These are phyloP conservation scores for Griposia aprilina DNA, from an alignment of 2,888 invertebrate species.

Conservation along the genomic window DNA sequence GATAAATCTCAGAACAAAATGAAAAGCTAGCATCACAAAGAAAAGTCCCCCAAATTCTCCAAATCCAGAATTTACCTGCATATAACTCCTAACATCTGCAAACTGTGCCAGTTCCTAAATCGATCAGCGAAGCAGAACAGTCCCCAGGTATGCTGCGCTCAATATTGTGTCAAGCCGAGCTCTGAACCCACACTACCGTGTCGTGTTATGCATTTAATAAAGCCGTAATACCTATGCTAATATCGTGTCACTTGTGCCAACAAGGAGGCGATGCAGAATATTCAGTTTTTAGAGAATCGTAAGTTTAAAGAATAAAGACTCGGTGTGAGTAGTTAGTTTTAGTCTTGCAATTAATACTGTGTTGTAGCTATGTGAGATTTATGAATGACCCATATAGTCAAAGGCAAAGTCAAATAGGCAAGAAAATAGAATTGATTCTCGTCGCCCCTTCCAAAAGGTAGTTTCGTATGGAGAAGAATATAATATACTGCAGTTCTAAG, in stretches of 20 bases:
- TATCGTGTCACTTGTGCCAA: constrained; percentile 41
- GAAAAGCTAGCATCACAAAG: not conserved
- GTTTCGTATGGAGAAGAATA: too few species aligned
- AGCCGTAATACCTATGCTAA: constrained; percentile 66
- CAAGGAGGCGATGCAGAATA: constrained; percentile 26
- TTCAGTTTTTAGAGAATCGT: not conserved
- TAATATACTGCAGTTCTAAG: too few species aligned
- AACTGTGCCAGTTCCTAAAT: constrained; percentile 33
- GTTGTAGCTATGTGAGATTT: too few species aligned
- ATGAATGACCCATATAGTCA: too few species aligned
- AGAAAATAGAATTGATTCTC: too few species aligned
- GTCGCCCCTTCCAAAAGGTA: too few species aligned
- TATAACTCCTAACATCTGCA: constrained; percentile 9
- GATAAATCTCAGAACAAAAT: not conserved
- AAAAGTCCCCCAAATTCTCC: not conserved
- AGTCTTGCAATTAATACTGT: too few species aligned
- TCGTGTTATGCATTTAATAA: constrained; percentile 69
- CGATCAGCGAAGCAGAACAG: constrained; percentile 43
- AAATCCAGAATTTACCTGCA: not conserved
- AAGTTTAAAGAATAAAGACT: too few species aligned
- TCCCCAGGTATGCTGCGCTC: constrained; percentile 48
- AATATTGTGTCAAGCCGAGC: constrained; percentile 62
- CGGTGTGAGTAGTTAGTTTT: too few species aligned
- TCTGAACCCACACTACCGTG: constrained; percentile 54
- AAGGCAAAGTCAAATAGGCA: too few species aligned